These are phyloP conservation scores for Sesamia nonagrioides DNA, from an alignment of 1,140 invertebrate genomes.

Conservation along the genomic window DNA sequence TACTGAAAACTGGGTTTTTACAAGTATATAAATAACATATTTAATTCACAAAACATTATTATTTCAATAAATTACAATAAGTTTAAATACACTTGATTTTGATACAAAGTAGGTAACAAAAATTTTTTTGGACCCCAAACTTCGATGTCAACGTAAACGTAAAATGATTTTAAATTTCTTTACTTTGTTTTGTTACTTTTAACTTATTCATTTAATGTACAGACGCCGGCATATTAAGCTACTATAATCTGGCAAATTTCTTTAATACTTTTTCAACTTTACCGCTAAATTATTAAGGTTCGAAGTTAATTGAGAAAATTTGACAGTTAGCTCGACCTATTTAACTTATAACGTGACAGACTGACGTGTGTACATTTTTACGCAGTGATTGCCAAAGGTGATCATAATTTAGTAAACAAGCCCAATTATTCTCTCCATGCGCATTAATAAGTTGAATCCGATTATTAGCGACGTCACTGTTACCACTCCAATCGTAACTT, in stretches of 20 bases:
- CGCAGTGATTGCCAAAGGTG: no score
- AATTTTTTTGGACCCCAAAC: neutral
- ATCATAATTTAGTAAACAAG: slow-evolving; percentile 36
- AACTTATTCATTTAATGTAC: neutral
- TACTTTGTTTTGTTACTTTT: slow-evolving; percentile 29
- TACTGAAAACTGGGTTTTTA: neutral
- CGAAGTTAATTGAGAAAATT: no score
- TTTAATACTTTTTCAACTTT: no score
- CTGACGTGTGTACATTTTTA: neutral
- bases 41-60: neutral
- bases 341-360: neutral
- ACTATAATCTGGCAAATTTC: no score
- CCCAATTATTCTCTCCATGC: slow-evolving; percentile 61
- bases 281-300: no score
- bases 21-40: slow-evolving; percentile 4
- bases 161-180: neutral
- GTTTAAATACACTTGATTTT: neutral
- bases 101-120: slow-evolving; percentile 24
- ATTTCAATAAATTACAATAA: no score
- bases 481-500: slow-evolving; percentile 76
- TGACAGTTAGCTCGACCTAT: neutral
- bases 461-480: slow-evolving; percentile 71
- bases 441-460: slow-evolving; percentile 68
- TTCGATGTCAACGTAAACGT: no score
- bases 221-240: no score